phyloP scores from a whole-genome alignment of 1,140 invertebrate species.

The Theocolax elegans region DNA sequence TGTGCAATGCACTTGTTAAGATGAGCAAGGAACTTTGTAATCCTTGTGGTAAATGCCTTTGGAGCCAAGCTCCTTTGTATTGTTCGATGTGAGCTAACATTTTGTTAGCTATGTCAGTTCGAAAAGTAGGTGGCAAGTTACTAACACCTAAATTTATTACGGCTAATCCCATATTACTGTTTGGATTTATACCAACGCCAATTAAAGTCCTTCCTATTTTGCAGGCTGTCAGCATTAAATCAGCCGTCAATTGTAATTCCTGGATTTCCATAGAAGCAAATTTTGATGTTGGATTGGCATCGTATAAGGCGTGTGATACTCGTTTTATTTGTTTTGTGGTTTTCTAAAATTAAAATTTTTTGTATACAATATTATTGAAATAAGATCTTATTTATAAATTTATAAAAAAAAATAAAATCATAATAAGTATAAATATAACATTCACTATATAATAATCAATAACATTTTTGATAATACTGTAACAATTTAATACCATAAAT shows the following conservation, averaged over 20 bases:
- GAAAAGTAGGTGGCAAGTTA: conserved; percentile 72
- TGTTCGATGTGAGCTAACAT: conserved; percentile 72
- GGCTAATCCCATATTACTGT: conserved; percentile 72
- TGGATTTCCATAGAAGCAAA: conserved; percentile 68
- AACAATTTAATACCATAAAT: conserved; percentile 66
- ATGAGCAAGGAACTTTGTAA: conserved; percentile 69
- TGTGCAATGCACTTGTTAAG: conserved; percentile 68
- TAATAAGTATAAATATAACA: too few species aligned
- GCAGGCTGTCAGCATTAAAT: conserved; percentile 74
- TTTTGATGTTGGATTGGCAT: conserved; percentile 62
- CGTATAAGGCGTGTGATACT: conserved; percentile 66
- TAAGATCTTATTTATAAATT: not conserved
- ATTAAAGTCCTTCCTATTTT: conserved; percentile 73
- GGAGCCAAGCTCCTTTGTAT: conserved; percentile 71
- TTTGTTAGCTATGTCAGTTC: conserved; percentile 77
- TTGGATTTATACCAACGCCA: conserved; percentile 72
- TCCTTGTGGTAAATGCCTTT: conserved; percentile 69
- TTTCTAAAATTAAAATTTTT: conserved; percentile 60
- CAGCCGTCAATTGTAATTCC: conserved; percentile 72
- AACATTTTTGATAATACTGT: conserved; percentile 29
- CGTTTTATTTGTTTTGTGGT: conserved; percentile 72
- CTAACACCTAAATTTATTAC: conserved; percentile 74
- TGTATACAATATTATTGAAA: too few species aligned
- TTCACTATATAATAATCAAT: not conserved
- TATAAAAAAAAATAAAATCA: not conserved